Conservation (phyloP, 2,797 vertebrate genomes). For the Erethizon dorsatum region DNA sequence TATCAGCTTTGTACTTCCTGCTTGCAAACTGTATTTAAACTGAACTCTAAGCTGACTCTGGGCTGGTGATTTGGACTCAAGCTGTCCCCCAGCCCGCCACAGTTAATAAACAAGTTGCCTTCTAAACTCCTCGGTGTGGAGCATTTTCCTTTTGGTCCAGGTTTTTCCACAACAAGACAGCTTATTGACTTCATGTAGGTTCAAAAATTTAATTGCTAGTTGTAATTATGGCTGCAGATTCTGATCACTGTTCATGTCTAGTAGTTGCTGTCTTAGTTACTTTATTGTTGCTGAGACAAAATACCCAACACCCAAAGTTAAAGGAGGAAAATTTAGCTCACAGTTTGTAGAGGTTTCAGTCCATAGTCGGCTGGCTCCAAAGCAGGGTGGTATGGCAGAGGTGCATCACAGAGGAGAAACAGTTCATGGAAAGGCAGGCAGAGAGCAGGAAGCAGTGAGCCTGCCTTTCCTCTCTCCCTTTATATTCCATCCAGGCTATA, state of each 20-base stretch:
- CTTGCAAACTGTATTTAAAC: no score
- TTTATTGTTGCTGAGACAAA: not conserved
- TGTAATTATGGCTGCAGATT: constrained; percentile 46
- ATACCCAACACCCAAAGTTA: not conserved
- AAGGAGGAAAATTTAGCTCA: not conserved
- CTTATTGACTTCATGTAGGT: constrained; percentile 48
- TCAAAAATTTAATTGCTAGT: constrained; percentile 59
- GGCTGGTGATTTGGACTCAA: no score
- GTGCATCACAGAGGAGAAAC: not conserved
- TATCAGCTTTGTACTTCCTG: no score
- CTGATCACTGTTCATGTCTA: constrained; percentile 21
- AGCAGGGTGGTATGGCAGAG: not conserved
- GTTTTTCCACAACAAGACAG: not conserved
- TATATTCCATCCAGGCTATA: not conserved
- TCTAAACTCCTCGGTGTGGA: no score
- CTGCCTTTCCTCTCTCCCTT: not conserved
- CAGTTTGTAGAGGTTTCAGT: not conserved
- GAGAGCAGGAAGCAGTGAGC: not conserved
- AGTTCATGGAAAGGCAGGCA: not conserved
- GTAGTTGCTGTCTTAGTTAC: not conserved
- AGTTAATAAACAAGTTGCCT: no score
- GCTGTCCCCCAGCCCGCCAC: no score
- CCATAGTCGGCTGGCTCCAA: not conserved
- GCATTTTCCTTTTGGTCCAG: no score
- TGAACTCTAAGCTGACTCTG: no score